Conservation (phyloP, 2,797 vertebrate species). For the Toxotes lorentzi region DNA sequence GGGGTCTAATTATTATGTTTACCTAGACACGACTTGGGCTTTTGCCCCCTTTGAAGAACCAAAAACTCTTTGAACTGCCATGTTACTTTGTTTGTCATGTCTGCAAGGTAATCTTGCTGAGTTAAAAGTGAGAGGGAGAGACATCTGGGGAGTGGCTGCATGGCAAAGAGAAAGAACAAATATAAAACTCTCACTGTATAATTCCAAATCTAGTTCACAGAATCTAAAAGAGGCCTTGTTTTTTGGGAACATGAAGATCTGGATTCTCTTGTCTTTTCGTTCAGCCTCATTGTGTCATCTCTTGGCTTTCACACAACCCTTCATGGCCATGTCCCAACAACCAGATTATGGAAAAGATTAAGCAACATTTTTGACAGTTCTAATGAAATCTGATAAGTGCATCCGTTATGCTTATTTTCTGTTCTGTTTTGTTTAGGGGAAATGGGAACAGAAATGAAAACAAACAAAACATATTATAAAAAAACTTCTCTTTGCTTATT, state of each 20-base stretch:
- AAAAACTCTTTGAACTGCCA: slow-evolving; percentile 37
- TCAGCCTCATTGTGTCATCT: slow-evolving; percentile 63
- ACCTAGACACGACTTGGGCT: neutral
- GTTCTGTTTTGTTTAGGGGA: slow-evolving; percentile 37
- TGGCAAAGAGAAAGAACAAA: slow-evolving; percentile 36
- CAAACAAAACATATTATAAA: slow-evolving; percentile 23
- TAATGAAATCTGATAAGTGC: slow-evolving; percentile 75
- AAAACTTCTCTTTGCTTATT: neutral
- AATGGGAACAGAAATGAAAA: slow-evolving; percentile 51
- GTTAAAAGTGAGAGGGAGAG: slow-evolving; percentile 22
- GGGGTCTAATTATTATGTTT: neutral
- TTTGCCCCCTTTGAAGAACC: slow-evolving; percentile 37
- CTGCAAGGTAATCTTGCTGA: slow-evolving; percentile 29
- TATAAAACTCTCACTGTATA: slow-evolving; percentile 39
- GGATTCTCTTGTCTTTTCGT: slow-evolving; percentile 49
- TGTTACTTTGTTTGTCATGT: slow-evolving; percentile 32
- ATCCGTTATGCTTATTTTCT: slow-evolving; percentile 68
- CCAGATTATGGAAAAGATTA: slow-evolving; percentile 75
- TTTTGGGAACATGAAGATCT: slow-evolving; percentile 69
- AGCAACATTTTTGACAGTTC: slow-evolving; percentile 65
- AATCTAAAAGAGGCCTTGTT: slow-evolving; percentile 51
- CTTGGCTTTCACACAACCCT: slow-evolving; percentile 65
- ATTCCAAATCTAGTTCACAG: slow-evolving; percentile 54
- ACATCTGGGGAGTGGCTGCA: slow-evolving; percentile 22
- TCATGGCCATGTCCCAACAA: slow-evolving; percentile 65